These are phyloP conservation scores for Camponotus floridanus DNA, from an alignment of 1,140 invertebrate genomes.

Conservation along the genomic window DNA sequence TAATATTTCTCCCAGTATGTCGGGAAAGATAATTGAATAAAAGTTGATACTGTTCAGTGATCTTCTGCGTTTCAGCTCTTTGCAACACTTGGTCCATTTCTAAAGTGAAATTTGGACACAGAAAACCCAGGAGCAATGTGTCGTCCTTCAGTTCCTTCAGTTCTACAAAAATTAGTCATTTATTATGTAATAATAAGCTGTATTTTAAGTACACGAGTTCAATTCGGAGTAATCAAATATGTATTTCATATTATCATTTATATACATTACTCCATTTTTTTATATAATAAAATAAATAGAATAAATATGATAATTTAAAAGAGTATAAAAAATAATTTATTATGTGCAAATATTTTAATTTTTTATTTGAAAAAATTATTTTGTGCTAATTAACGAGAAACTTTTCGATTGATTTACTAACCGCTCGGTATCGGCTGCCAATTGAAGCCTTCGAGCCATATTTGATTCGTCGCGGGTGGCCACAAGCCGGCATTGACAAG, in stretches of 20 bases:
- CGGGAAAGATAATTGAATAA: conserved; percentile 72
- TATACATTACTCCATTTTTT: too few species aligned
- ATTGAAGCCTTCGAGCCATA: conserved; percentile 75
- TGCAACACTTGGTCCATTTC: conserved; percentile 62
- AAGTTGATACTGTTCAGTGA: conserved; percentile 34
- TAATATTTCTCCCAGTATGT: conserved; percentile 72
- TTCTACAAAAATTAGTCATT: conserved; percentile 69
- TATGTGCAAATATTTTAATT: not conserved
- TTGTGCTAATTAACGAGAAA: not conserved
- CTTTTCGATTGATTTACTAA: conserved; percentile 16
- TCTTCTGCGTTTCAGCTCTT: not conserved
- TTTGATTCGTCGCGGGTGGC: conserved; percentile 77
- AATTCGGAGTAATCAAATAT: not conserved
- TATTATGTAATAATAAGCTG: not conserved
- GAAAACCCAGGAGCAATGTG: conserved; percentile 76
- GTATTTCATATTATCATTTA: not conserved
- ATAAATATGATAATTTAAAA: not conserved
- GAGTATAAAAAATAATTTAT: not conserved
- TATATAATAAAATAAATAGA: too few species aligned
- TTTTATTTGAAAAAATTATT: not conserved
- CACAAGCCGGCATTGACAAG: conserved; percentile 81
- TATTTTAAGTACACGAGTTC: too few species aligned
- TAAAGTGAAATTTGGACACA: conserved; percentile 78
- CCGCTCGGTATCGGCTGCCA: conserved; percentile 83
- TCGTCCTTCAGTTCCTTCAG: conserved; percentile 73